These are phyloP conservation scores for Paralvinella palmiformis DNA, from an alignment of 1,140 invertebrate genomes.

Conservation along the genomic window DNA sequence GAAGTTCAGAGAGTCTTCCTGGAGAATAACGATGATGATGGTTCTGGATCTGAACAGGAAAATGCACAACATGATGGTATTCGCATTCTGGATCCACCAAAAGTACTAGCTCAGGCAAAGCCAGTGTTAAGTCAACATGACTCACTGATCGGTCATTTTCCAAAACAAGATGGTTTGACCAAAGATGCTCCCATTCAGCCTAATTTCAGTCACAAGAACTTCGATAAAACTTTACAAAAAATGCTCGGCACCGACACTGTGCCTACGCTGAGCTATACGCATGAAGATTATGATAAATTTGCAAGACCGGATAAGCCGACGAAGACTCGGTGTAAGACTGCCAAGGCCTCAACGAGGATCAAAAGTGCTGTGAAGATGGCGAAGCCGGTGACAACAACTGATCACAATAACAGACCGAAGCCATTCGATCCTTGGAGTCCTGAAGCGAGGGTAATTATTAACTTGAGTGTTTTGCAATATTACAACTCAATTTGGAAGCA, in stretches of 20 bases:
- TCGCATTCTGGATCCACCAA: neutral
- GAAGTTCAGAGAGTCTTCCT: too few species aligned
- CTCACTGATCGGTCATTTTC: neutral
- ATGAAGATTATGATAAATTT: conserved; percentile 4
- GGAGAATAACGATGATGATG: too few species aligned
- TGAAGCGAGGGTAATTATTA: too few species aligned
- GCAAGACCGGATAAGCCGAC: neutral
- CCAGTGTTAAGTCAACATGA: neutral
- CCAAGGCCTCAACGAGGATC: too few species aligned
- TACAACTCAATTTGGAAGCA: too few species aligned
- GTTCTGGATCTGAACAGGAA: neutral
- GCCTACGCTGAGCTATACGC: neutral
- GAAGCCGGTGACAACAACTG: too few species aligned
- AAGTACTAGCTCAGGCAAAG: neutral
- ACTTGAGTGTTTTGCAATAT: too few species aligned
- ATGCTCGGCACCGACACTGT: neutral
- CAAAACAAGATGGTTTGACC: neutral
- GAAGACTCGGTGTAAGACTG: too few species aligned
- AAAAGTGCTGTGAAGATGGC: too few species aligned
- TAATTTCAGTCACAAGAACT: neutral
- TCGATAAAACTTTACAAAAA: neutral
- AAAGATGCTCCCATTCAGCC: neutral
- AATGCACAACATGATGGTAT: neutral
- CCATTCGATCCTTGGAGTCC: too few species aligned
- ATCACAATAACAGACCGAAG: too few species aligned